Evolutionary conservation across 2,113 vertebrate genomes (phyloP).

Genomic region (Mirounga angustirostris): DNA sequence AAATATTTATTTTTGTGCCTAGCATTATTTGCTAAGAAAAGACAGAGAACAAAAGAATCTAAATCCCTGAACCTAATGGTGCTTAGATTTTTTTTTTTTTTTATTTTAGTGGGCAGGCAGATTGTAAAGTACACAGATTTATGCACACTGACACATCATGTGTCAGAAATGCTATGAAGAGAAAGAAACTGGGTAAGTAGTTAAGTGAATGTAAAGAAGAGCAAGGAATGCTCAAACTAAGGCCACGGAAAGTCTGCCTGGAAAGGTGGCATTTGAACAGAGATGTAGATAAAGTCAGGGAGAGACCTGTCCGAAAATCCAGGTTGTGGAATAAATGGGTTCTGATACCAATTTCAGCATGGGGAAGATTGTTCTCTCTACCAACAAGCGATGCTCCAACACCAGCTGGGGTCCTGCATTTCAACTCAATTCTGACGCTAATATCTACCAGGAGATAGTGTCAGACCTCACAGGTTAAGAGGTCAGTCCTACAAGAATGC

Average conservation of each 20-base stretch:
- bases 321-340: neutral
- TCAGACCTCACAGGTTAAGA: neutral
- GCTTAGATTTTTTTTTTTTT: neutral
- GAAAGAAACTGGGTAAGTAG: neutral
- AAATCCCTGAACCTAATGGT: neutral
- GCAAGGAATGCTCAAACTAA: neutral
- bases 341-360: neutral
- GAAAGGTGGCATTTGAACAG: neutral
- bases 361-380: neutral
- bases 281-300: neutral
- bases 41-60: neutral
- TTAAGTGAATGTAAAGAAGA: neutral
- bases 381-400: neutral
- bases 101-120: neutral
- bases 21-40: neutral
- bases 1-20: conserved; percentile 6
- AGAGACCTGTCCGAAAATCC: neutral
- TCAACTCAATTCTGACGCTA: neutral
- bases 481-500: neutral
- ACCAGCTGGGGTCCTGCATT: neutral
- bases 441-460: neutral
- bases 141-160: neutral
- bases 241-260: neutral
- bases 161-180: neutral
- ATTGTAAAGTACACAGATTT: neutral